Conservation (phyloP, 2,888 invertebrate species). For the Chalcis sispes region DNA sequence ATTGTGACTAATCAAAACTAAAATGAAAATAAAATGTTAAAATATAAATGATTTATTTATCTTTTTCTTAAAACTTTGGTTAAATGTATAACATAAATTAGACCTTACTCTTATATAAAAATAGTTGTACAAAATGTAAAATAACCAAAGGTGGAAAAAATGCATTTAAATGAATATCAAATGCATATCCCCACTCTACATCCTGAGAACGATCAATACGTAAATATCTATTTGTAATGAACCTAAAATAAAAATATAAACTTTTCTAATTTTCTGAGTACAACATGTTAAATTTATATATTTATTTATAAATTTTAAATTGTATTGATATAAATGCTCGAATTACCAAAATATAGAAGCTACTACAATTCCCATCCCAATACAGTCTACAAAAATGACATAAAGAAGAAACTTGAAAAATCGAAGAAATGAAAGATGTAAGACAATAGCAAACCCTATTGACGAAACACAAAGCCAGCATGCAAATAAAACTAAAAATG, state of each 20-base stretch:
- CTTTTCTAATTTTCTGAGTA: slow-evolving; percentile 27
- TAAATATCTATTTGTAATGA: slow-evolving; percentile 87
- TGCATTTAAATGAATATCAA: slow-evolving; percentile 99
- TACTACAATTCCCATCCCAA: slow-evolving; percentile 90
- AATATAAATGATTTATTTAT: too few relatives aligned
- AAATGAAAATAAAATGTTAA: slow-evolving; percentile 66
- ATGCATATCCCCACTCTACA: slow-evolving; percentile 99
- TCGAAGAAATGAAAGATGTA: slow-evolving; percentile 83
- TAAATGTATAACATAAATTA: slow-evolving; percentile 20
- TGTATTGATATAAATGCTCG: too few relatives aligned
- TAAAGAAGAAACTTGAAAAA: slow-evolving; percentile 91
- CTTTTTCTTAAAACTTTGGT: slow-evolving; percentile 3
- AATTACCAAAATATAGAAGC: slow-evolving; percentile 92
- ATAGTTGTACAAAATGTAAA: slow-evolving; percentile 93
- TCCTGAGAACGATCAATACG: slow-evolving; percentile 83
- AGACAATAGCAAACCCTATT: slow-evolving; percentile 89
- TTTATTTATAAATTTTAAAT: slow-evolving; percentile 1
- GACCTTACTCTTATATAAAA: slow-evolving; percentile 88
- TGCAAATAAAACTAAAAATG: slow-evolving; percentile 94
- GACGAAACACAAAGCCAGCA: slow-evolving; percentile 93
- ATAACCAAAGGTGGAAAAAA: slow-evolving; percentile 97
- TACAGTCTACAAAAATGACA: slow-evolving; percentile 96
- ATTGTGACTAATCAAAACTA: slow-evolving; percentile 87
- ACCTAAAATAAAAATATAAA: slow-evolving; percentile 79
- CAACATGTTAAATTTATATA: slow-evolving; percentile 17